Evolutionary conservation across 2,888 invertebrate species (phyloP).

Genomic region (Oasisia sp.): DNA sequence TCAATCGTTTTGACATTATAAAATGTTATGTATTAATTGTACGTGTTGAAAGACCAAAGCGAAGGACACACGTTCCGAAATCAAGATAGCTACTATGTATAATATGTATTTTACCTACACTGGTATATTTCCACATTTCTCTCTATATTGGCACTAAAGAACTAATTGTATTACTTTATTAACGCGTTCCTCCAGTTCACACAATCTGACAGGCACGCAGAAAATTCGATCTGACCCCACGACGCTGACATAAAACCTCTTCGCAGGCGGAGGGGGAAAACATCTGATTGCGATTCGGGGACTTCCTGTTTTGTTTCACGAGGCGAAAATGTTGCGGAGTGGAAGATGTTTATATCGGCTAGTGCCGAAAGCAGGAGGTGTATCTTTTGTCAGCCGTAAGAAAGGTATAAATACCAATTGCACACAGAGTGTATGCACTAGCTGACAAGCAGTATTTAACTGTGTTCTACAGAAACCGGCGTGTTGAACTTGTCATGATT

Average conservation of each 20-base stretch:
- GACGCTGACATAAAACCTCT: background rate
- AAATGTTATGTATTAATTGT: too few relatives aligned
- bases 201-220: too few relatives aligned
- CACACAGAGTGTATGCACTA: background rate
- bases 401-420: background rate
- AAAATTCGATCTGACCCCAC: too few relatives aligned
- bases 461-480: background rate
- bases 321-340: background rate
- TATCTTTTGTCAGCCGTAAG: background rate
- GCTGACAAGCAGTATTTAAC: background rate
- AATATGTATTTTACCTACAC: too few relatives aligned
- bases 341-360: slow-evolving; percentile 12
- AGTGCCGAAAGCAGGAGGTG: background rate
- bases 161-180: too few relatives aligned
- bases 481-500: background rate
- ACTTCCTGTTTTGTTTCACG: background rate
- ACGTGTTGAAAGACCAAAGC: too few relatives aligned
- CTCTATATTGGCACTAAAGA: too few relatives aligned
- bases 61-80: too few relatives aligned
- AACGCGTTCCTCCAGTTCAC: too few relatives aligned
- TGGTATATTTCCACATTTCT: too few relatives aligned
- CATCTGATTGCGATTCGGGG: background rate
- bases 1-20: too few relatives aligned
- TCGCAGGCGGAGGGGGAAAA: background rate
- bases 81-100: too few relatives aligned